A percentile compares a stretch with the other conserved stretches of the same genome.
Conservation (phyloP, 2,888 invertebrate species). For the Ellobium chinense region DNA sequence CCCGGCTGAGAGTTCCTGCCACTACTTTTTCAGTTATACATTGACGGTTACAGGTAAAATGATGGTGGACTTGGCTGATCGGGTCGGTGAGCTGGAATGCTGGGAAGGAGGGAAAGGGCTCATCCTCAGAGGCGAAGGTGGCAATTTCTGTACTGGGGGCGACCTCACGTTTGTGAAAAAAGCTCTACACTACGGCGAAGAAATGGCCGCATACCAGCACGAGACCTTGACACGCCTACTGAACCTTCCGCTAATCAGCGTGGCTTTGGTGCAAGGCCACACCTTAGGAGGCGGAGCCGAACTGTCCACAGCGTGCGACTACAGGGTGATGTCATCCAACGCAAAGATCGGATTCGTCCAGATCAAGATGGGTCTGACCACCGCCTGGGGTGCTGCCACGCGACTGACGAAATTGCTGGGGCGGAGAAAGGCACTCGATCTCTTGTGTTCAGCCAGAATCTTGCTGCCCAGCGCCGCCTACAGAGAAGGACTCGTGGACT, state of each 20-base stretch:
- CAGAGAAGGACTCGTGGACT: conserved; percentile 78
- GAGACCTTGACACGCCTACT: conserved; percentile 77
- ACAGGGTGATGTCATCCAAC: conserved; percentile 78
- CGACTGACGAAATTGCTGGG: conserved; percentile 79
- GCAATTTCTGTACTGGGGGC: conserved; percentile 82
- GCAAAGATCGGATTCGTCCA: conserved; percentile 80
- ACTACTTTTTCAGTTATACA: not conserved
- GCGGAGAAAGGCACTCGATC: conserved; percentile 77
- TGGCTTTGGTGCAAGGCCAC: conserved; percentile 80
- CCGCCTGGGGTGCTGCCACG: conserved; percentile 81
- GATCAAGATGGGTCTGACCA: conserved; percentile 80
- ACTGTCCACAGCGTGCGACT: conserved; percentile 80
- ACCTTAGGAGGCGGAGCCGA: conserved; percentile 82
- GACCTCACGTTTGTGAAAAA: conserved; percentile 79
- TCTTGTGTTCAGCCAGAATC: conserved; percentile 74
- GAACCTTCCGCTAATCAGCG: conserved; percentile 80
- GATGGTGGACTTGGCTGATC: conserved; percentile 81
- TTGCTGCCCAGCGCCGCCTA: conserved; percentile 76
- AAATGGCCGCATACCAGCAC: conserved; percentile 81
- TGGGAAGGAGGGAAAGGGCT: conserved; percentile 80
- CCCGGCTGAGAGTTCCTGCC: too few species aligned
- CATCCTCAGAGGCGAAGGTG: conserved; percentile 79
- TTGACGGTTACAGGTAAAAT: conserved; percentile 79
- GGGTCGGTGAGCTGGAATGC: conserved; percentile 77
- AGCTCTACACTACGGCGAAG: conserved; percentile 75